Conservation (phyloP, 2,888 invertebrate species). For the Eubasilissa splendida region DNA sequence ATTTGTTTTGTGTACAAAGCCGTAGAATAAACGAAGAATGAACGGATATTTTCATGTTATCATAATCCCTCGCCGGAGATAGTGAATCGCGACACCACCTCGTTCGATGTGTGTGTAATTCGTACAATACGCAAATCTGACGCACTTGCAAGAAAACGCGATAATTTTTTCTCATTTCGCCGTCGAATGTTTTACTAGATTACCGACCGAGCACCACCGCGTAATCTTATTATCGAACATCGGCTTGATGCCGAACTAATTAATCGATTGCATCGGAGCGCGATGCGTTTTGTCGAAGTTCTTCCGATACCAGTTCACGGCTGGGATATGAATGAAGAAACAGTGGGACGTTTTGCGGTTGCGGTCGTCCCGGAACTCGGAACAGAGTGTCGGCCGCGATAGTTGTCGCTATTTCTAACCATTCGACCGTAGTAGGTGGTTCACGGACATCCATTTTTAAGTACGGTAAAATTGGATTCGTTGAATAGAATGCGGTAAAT, state of each 20-base stretch:
- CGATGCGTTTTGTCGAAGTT: neutral
- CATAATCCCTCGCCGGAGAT: neutral
- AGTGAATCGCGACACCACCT: constrained; percentile 1
- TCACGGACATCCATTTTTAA: constrained; percentile 36
- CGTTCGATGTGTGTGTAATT: neutral
- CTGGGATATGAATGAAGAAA: neutral
- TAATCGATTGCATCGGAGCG: constrained; percentile 6
- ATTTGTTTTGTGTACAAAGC: constrained; percentile 5
- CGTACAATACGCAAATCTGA: neutral
- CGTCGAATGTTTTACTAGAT: neutral
- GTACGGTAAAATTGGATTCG: constrained; percentile 26
- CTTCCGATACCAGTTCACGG: neutral
- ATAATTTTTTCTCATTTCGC: neutral
- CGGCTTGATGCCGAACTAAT: neutral
- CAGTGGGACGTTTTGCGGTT: neutral
- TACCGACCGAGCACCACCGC: constrained; percentile 1
- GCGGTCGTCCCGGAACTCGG: neutral
- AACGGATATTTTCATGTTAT: constrained; percentile 1
- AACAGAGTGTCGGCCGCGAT: neutral
- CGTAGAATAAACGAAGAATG: neutral
- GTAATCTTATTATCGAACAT: constrained; percentile 8
- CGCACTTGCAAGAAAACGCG: neutral
- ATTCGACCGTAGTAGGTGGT: constrained; percentile 36
- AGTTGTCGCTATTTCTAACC: constrained; percentile 32
- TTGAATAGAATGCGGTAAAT: neutral